phyloP scores from a whole-genome alignment of 2,797 vertebrate genomes.

The Ptychadena robeensis region DNA sequence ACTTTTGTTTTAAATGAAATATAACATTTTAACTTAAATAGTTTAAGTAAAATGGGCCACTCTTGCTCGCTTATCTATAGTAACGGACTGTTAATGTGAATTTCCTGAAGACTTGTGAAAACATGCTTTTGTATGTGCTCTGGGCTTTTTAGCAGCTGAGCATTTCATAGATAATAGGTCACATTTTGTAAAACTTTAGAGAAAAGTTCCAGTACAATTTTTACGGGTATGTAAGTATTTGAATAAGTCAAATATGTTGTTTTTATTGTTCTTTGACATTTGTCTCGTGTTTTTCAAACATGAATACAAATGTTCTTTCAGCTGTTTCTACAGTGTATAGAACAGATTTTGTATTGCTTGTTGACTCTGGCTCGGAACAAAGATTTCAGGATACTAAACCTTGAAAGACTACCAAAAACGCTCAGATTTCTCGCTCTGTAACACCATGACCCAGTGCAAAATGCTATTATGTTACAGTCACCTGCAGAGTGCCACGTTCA shows the following conservation, averaged over 20 bases:
- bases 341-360: conserved; percentile 31
- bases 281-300: neutral
- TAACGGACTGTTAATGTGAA: neutral
- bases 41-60: too few species aligned
- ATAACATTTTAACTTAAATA: too few species aligned
- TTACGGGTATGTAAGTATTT: neutral
- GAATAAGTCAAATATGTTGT: neutral
- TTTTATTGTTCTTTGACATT: neutral
- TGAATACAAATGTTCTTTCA: neutral
- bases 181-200: neutral
- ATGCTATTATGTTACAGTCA: conserved; percentile 19
- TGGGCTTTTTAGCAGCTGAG: neutral
- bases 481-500: conserved; percentile 18
- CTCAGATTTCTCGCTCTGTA: neutral
- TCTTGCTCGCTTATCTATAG: neutral
- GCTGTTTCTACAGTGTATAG: conserved; percentile 15
- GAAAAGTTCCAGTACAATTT: neutral
- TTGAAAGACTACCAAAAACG: conserved; percentile 32
- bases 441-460: conserved; percentile 27
- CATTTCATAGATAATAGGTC: neutral
- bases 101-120: neutral
- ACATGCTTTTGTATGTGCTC: neutral
- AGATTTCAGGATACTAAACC: conserved; percentile 28
- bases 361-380: conserved; percentile 27
- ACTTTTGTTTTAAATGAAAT: too few species aligned